Conservation (phyloP, 2,113 vertebrate genomes). For the Pseudopipra pipra region DNA sequence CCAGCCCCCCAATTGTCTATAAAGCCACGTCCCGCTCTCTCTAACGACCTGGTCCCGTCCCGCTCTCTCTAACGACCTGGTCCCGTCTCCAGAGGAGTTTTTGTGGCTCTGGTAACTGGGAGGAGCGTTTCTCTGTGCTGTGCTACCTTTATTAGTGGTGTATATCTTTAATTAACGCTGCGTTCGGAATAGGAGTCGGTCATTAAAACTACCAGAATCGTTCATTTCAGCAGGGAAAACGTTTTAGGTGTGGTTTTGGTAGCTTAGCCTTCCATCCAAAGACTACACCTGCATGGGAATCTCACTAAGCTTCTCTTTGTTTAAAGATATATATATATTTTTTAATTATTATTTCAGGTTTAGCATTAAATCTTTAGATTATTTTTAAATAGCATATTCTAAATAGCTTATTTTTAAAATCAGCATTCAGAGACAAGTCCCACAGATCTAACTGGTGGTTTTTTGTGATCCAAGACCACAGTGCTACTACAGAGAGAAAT, state of each 20-base stretch:
- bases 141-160: neutral
- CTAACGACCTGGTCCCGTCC: neutral
- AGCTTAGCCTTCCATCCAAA: neutral
- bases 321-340: neutral
- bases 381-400: neutral
- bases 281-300: neutral
- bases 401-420: neutral
- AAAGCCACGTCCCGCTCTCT: neutral
- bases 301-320: neutral
- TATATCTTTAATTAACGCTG: neutral
- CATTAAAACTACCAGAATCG: neutral
- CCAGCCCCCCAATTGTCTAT: constrained; percentile 54
- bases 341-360: neutral
- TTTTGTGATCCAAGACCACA: neutral
- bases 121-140: neutral
- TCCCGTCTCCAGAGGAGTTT: constrained; percentile 22
- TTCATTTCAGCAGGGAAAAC: neutral
- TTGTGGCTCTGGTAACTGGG: neutral
- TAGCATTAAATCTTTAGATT: neutral
- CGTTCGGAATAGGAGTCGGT: neutral
- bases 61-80: neutral
- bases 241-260: neutral
- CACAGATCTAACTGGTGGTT: neutral
- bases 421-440: neutral
- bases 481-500: neutral